A percentile compares a stretch with the other conserved stretches of the same genome.
Evolutionary conservation across 2,797 vertebrate species (phyloP).

Genomic region (Luscinia luscinia): DNA sequence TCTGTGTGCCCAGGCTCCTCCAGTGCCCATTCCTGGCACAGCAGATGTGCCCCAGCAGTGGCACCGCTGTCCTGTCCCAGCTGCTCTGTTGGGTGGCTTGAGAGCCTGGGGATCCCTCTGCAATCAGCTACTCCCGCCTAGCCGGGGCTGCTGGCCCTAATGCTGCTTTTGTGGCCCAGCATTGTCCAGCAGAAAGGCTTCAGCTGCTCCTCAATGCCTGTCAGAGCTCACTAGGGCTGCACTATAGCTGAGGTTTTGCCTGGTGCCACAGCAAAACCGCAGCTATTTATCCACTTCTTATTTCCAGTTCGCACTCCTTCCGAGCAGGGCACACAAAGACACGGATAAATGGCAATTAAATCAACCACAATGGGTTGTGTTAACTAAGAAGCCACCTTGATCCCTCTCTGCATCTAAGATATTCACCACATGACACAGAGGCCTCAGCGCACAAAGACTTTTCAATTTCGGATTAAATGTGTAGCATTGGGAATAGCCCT

Average conservation of each 20-base stretch:
- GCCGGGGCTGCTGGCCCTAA: background rate
- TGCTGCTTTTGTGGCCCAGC: constrained; percentile 47
- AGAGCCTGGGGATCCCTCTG: background rate
- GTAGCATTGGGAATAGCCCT: constrained; percentile 13
- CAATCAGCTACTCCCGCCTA: constrained; percentile 23
- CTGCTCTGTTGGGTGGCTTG: background rate
- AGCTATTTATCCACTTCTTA: background rate
- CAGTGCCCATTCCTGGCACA: background rate
- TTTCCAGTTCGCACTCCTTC: background rate
- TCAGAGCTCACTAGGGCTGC: constrained; percentile 8
- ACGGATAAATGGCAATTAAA: constrained; percentile 8
- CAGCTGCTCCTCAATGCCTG: constrained; percentile 20
- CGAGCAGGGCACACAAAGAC: background rate
- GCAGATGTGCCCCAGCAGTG: rapidly evolving
- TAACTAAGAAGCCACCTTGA: constrained; percentile 56
- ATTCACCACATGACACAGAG: background rate
- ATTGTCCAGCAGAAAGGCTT: constrained; percentile 31
- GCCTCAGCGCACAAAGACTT: constrained; percentile 51
- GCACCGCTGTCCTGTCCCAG: background rate
- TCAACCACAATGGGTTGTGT: constrained; percentile 38
- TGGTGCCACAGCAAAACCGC: background rate
- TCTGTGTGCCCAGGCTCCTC: background rate
- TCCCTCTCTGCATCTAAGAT: constrained; percentile 13
- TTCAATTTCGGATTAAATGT: constrained; percentile 55
- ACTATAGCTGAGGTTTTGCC: background rate